A percentile compares a stretch with the other conserved stretches of the same genome.
These are phyloP conservation scores for Metellina segmentata DNA, from an alignment of 2,888 invertebrate species.

Conservation along the genomic window DNA sequence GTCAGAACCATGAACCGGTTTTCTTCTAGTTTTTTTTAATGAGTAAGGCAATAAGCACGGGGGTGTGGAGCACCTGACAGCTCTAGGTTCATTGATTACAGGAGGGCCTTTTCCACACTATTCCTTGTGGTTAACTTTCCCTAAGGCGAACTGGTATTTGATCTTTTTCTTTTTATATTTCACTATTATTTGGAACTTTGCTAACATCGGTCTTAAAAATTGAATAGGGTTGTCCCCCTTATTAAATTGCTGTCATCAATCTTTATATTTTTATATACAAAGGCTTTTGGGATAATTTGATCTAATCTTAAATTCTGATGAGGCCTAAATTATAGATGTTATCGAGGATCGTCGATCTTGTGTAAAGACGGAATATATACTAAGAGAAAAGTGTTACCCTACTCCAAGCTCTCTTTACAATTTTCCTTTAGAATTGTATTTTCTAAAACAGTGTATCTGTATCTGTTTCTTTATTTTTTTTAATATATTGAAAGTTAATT, in stretches of 20 bases:
- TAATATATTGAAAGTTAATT: too few species aligned
- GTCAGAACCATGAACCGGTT: background rate
- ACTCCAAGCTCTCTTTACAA: too few species aligned
- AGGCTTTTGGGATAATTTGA: background rate
- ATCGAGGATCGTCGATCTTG: background rate
- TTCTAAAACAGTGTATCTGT: too few species aligned
- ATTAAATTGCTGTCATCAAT: background rate
- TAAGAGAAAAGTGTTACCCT: too few species aligned
- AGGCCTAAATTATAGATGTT: background rate
- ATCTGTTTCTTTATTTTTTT: too few species aligned
- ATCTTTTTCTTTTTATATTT: background rate
- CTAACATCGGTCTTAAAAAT: background rate
- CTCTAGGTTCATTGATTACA: background rate
- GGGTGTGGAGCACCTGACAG: constrained; percentile 11
- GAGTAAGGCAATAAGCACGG: constrained; percentile 22
- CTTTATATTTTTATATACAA: background rate
- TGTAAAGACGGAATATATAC: too few species aligned
- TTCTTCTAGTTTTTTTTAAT: background rate
- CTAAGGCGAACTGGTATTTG: background rate
- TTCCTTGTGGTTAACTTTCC: background rate
- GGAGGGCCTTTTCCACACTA: background rate
- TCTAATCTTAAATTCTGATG: background rate
- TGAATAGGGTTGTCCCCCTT: background rate
- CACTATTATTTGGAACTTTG: background rate
- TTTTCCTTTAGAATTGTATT: too few species aligned